Evolutionary conservation across 2,888 invertebrate species (phyloP), one percentile per base, ranked within the genome.

Genomic region (Lumbricus terrestris): DNA sequence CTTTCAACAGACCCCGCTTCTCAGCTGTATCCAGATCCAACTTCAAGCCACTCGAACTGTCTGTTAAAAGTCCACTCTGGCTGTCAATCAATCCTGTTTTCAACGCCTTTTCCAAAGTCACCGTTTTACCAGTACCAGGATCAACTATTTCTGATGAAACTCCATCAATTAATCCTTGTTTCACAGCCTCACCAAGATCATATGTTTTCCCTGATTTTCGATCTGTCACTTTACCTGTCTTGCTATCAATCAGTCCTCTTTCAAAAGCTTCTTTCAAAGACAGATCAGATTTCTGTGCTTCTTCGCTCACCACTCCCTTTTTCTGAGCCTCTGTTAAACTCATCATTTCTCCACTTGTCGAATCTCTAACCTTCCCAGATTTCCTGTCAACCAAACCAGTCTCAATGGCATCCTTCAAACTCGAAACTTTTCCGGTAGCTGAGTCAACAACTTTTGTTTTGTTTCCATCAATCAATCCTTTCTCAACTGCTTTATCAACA

Each of bases 181-280:
- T 54, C 23, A 94, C 92, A 90, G 94, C 94, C 88, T 94, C 94
- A 89, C 93, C 92, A 83, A 94, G 90, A 82, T 92, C 92, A 83
- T 94, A 93, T 88, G 93, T 93, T 88, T 92, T 92, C 88, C 97
- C 97, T 1, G 97, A 97, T 93, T 96, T 96, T 0, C 96, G 97
- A 95, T 98, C 97, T 82, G 97, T 95, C 94, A 98, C 92, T 35
- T 96, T 94, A 96, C 97, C 93, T 94, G 97, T 97, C 94, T 97
- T 97, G 4, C 98, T 97, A 93, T 98, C 98, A 95, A 97, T 97
- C 90, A 98, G 96, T 94, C 98, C 98, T 94, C 97, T 96, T 94
- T 98, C 97, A 93, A 99, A 98, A 47, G 98, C 98, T 96, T 98
- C 98, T 92, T 98, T 95, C 42, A 91, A 90, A 47, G 91, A 54